Evolutionary conservation across 2,797 vertebrate species (phyloP), one percentile per base, ranked within the genome.

Genomic region (Threskiornis aethiopicus): DNA sequence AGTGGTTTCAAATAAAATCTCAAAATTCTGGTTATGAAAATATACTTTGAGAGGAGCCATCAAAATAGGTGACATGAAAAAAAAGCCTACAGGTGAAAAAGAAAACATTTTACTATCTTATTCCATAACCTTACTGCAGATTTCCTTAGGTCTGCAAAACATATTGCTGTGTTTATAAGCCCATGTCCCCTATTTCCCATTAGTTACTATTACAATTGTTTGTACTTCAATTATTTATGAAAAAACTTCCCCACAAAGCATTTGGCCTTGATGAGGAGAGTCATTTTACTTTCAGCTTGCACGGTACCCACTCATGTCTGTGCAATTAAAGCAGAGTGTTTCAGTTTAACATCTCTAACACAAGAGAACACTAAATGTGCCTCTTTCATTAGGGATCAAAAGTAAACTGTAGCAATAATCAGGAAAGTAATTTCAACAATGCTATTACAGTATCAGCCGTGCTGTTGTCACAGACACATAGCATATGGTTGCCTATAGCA

Each of bases 201-300:
- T 96, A 94, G 72, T 93, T 95, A 86, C 62, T 47, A 52, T 91
- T 96, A 87, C 37, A 93, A 70, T 87, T 94, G 62, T 84, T 95
- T 89, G 67, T 87, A 85, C 65, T 89, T 97, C 91, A 93, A 91
- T 97, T 96, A 96, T 94, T 96, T 96, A 92, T 92, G 76, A 92
- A 94, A 94, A 91, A 97, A 61, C 58, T 78, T 89, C 58, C 55
- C 75, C 49, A 65, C 83, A 80, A 97, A 96, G 51, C 62, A 88
- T 92, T 94, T 94, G 86, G 87, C 39, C 86, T 96, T 94, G 89
- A 96, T 94, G 72, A 95, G 59, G 33, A 89, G 58, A 93, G 62
- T 82, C 18, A 95, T 94, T 97, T 96, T 91, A 88, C 82, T 91
- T 96, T 89, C 85, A 88, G 72, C 64, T 72, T 16, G 2, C 94